Evolutionary conservation across 2,797 vertebrate genomes (phyloP).

Genomic region (Bradypodion pumilum): DNA sequence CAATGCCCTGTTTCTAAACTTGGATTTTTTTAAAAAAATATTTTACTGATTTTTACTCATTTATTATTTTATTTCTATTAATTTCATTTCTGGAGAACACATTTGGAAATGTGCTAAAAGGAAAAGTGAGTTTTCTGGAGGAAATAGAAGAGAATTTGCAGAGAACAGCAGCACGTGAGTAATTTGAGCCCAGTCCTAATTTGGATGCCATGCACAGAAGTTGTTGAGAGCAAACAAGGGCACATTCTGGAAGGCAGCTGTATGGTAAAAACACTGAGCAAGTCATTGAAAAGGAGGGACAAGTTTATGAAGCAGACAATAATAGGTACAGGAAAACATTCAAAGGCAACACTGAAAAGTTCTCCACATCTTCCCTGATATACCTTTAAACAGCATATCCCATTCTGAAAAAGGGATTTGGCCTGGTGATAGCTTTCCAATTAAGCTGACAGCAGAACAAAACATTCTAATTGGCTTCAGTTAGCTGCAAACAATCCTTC

Average conservation of each 20-base stretch:
- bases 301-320: slow-evolving; percentile 12
- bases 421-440: slow-evolving; percentile 3
- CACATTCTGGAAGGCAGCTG: slow-evolving; percentile 7
- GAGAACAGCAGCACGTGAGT: background rate
- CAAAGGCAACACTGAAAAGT: slow-evolving; percentile 18
- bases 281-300: slow-evolving; percentile 20
- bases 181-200: slow-evolving; percentile 1
- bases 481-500: slow-evolving; percentile 1
- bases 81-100: no score
- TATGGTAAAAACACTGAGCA: slow-evolving; percentile 12
- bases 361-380: background rate
- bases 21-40: no score
- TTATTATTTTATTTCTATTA: background rate
- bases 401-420: background rate
- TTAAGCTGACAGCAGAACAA: background rate
- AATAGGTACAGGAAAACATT: slow-evolving; percentile 23
- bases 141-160: background rate
- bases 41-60: background rate
- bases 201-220: slow-evolving; percentile 20
- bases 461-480: slow-evolving; percentile 14
- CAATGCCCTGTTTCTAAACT: no score
- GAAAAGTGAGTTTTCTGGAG: background rate
- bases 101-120: background rate
- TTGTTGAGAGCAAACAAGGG: slow-evolving; percentile 7
- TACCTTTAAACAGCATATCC: slow-evolving; percentile 9